A percentile compares a stretch with the other conserved stretches of the same genome.
These are phyloP conservation scores for Heliconius eleuchia DNA, from an alignment of 1,140 invertebrate species.

Conservation along the genomic window DNA sequence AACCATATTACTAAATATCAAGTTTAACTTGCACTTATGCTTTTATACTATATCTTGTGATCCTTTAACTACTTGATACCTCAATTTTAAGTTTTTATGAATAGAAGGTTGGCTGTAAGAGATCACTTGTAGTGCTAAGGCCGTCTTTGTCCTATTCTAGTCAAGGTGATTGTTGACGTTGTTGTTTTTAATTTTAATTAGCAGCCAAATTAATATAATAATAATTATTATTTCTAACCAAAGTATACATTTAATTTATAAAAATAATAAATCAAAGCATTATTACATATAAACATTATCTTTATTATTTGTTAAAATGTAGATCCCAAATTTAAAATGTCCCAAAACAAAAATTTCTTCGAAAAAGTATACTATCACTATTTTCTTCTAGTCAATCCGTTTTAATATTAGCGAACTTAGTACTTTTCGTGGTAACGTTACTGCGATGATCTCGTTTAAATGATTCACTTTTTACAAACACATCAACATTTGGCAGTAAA, in stretches of 20 bases:
- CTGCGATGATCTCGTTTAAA: neutral
- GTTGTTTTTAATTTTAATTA: too few relatives aligned
- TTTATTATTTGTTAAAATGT: neutral
- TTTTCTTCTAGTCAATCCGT: slow-evolving; percentile 37
- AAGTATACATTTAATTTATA: neutral
- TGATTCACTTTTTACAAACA: slow-evolving; percentile 28
- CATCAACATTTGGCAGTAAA: slow-evolving; percentile 44
- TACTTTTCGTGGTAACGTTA: slow-evolving; percentile 16
- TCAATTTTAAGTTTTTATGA: too few relatives aligned
- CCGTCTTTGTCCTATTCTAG: too few relatives aligned
- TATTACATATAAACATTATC: neutral
- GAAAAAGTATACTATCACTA: neutral
- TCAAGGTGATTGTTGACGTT: too few relatives aligned
- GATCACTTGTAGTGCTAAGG: too few relatives aligned
- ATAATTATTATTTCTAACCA: too few relatives aligned
- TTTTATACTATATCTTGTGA: too few relatives aligned
- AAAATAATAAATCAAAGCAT: neutral
- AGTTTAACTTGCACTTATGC: too few relatives aligned
- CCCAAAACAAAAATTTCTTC: slow-evolving; percentile 37
- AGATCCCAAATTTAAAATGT: slow-evolving; percentile 16
- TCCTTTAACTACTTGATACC: too few relatives aligned
- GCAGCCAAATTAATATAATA: too few relatives aligned
- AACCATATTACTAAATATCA: too few relatives aligned
- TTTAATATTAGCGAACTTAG: neutral
- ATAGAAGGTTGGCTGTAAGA: too few relatives aligned